Conservation (phyloP, 2,113 vertebrate species). For the Sebastes fasciatus region DNA sequence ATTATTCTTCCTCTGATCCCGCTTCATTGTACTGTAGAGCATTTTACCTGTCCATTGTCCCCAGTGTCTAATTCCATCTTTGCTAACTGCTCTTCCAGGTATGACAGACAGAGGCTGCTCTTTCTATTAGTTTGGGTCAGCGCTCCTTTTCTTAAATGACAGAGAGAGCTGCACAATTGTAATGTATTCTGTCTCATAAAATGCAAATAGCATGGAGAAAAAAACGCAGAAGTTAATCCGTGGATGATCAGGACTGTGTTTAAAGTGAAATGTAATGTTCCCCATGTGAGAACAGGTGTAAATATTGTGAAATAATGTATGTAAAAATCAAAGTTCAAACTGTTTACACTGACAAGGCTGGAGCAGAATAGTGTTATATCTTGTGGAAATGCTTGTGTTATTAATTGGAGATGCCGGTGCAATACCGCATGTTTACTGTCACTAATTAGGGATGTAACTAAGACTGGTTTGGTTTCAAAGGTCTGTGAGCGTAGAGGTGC, state of each 20-base stretch:
- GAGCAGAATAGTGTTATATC: not conserved
- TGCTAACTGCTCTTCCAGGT: conserved; percentile 72
- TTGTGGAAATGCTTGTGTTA: conserved; percentile 13
- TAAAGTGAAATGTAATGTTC: conserved; percentile 15
- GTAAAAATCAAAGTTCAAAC: conserved; percentile 7
- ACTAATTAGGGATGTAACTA: conserved; percentile 60
- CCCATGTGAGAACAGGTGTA: conserved; percentile 29
- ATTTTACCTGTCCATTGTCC: conserved; percentile 32
- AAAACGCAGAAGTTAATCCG: conserved; percentile 2
- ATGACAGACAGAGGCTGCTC: conserved; percentile 84
- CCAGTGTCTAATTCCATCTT: conserved; percentile 36
- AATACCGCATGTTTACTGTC: conserved; percentile 38
- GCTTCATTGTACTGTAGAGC: not conserved
- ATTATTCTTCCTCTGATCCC: not conserved
- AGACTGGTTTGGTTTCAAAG: conserved; percentile 43
- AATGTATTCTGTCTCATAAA: conserved; percentile 38
- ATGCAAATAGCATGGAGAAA: conserved; percentile 20
- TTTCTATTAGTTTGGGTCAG: conserved; percentile 81
- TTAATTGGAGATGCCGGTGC: conserved; percentile 14
- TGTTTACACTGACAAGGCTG: not conserved
- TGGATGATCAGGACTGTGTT: conserved; percentile 24
- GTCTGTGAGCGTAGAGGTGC: conserved; percentile 42
- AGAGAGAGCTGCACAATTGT: conserved; percentile 12
- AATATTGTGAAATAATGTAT: not conserved
- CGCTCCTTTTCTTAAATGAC: conserved; percentile 50